Evolutionary conservation across 2,113 vertebrate species (phyloP), one percentile per base, ranked within the genome.

Genomic region (Lathamus discolor): DNA sequence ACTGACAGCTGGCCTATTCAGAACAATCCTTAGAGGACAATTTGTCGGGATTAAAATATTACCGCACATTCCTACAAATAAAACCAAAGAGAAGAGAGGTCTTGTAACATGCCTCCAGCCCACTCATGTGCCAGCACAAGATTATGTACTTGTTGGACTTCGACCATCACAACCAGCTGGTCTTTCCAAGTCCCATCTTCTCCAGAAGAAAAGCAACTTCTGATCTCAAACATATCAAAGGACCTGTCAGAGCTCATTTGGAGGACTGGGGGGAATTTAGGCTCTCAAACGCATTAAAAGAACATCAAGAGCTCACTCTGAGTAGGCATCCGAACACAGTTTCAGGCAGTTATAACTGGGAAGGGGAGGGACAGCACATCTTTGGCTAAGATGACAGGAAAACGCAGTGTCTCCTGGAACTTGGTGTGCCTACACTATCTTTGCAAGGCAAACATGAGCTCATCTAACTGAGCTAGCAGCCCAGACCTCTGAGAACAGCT

Each of bases 1-100:
- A 57, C 85, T 93, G 94, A 83, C 88, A 94, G 88, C 73, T 90
- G 83, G 35, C 49, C 90, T 64, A 52, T 90, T 78, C 88, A 92
- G 27, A 81, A 1, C 39, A 52, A 88, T 82, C 90, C 83, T 93
- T 2, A 37, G 88, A 92, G 93, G 66, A 82, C 59, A 51, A 93
- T 86, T 94, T 7, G 0, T 33, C 62, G 61, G 95, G 85, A 93
- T 93, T 93, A 92, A 96, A 96, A 86, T 37, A 86, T 90, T 84
- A 68, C 70, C 0, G 0, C 83, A 88, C 79, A 88, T 93, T 94
- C 88, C 86, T 86, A 41, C 91, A 49, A 91, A 91, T 73, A 66
- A 94, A 95, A 54, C 44, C 88, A 79, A 78, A 92, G 57, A 54
- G 88, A 64, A 77, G 55, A 41, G 80, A 80, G 90, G 49, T 37